Conservation (phyloP, 2,888 invertebrate species). For the Seira ritae region DNA sequence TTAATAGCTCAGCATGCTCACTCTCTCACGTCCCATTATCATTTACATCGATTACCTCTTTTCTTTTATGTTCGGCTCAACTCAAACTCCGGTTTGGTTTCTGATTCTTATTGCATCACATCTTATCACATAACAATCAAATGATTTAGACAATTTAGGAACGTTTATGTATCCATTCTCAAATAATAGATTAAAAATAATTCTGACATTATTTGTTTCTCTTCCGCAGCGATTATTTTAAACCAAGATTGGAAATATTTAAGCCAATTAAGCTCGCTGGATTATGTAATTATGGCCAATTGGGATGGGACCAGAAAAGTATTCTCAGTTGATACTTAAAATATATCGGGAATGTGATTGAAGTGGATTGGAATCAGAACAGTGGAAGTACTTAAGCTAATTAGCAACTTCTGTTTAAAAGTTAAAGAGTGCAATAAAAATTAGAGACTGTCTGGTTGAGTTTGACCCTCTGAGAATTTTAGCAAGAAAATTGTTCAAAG, state of each 20-base stretch:
- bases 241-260: neutral
- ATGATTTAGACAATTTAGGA: slow-evolving; percentile 1
- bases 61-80: neutral
- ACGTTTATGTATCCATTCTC: neutral
- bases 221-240: too few relatives aligned
- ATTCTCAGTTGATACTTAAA: too few relatives aligned
- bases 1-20: slow-evolving; percentile 60
- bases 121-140: slow-evolving; percentile 8
- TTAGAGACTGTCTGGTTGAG: slow-evolving; percentile 31
- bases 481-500: neutral
- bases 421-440: slow-evolving; percentile 31
- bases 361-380: too few relatives aligned
- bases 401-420: too few relatives aligned
- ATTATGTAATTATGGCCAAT: too few relatives aligned
- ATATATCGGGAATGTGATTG: too few relatives aligned
- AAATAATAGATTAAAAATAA: neutral
- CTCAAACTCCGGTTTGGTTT: neutral
- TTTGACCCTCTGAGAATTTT: neutral
- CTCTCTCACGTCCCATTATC: slow-evolving; percentile 59
- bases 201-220: neutral
- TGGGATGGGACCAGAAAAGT: too few relatives aligned
- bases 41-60: slow-evolving; percentile 50
- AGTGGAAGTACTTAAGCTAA: too few relatives aligned
- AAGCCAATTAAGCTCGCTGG: neutral
- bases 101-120: slow-evolving; percentile 1